A percentile compares a stretch with the other conserved stretches of the same genome.
Evolutionary conservation across 2,797 vertebrate species (phyloP).

Genomic region (Takifugu ocellatus): DNA sequence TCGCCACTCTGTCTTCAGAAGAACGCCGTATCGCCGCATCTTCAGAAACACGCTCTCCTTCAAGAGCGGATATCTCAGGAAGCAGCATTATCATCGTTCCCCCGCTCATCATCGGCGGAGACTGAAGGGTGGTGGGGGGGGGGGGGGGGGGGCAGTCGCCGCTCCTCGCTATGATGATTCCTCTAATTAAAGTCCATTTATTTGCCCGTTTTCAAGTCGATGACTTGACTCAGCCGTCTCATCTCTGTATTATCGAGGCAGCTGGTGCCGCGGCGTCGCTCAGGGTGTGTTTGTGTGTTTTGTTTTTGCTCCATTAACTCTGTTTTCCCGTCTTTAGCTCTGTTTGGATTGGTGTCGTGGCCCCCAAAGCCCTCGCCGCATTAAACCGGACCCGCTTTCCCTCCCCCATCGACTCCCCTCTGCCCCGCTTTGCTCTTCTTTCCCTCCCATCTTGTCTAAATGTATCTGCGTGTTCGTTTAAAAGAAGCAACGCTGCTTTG

Average conservation of each 20-base stretch:
- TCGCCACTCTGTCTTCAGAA: conserved; percentile 34
- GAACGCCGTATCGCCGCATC: conserved; percentile 45
- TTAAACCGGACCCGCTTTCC: conserved; percentile 38
- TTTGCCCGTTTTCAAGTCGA: too few relatives aligned
- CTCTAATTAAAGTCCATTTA: too few relatives aligned
- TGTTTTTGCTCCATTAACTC: conserved; percentile 61
- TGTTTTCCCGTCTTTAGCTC: conserved; percentile 59
- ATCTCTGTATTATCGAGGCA: too few relatives aligned
- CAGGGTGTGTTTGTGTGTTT: conserved; percentile 18
- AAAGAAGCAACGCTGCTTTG: neutral
- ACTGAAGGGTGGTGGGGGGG: too few relatives aligned
- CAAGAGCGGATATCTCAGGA: conserved; percentile 27
- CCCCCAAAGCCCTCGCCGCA: conserved; percentile 60
- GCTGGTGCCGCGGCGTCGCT: neutral
- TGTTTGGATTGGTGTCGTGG: conserved; percentile 73
- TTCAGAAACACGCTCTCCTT: conserved; percentile 35
- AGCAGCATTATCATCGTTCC: conserved; percentile 31
- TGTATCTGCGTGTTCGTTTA: conserved; percentile 21
- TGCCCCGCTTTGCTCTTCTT: conserved; percentile 31
- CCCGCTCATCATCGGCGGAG: conserved; percentile 27
- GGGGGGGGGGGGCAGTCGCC: too few relatives aligned
- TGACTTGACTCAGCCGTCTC: too few relatives aligned
- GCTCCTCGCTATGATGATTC: too few relatives aligned
- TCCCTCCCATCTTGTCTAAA: conserved; percentile 16
- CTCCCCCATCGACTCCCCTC: conserved; percentile 27